Percentiles rank a stretch among this genome's conserved stretches.
phyloP scores from a whole-genome alignment of 2,113 vertebrate genomes.

The Hydropotes inermis region DNA sequence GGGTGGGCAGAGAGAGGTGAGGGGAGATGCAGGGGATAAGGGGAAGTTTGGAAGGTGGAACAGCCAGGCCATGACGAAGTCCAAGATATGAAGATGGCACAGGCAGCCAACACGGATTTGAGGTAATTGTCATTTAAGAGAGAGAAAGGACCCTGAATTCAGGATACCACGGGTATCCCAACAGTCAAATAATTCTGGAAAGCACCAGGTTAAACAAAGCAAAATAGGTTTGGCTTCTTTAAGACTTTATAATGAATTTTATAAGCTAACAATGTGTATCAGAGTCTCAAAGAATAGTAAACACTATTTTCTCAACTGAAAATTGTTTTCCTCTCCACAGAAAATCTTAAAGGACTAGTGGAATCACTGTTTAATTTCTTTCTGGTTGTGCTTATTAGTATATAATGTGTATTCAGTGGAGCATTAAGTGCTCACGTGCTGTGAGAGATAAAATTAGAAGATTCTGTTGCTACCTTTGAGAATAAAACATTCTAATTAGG shows the following conservation, averaged over 20 bases:
- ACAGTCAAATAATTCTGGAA: not conserved
- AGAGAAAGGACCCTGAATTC: not conserved
- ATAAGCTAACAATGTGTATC: not conserved
- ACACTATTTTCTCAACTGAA: not conserved
- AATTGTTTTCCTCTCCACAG: not conserved
- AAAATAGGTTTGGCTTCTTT: not conserved
- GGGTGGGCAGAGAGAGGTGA: not conserved
- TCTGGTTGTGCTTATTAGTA: not conserved
- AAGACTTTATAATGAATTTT: not conserved
- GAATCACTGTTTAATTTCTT: not conserved
- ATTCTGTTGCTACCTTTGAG: not conserved
- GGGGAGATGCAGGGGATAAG: rapidly evolving
- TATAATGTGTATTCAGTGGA: not conserved
- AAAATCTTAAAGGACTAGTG: not conserved
- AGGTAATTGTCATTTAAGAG: not conserved
- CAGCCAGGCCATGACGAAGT: not conserved
- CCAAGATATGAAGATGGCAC: not conserved
- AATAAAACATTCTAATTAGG: slow-evolving; percentile 31
- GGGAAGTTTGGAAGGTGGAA: too few relatives aligned
- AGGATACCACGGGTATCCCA: not conserved
- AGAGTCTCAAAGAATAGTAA: not conserved
- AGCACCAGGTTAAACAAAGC: not conserved
- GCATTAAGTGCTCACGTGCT: not conserved
- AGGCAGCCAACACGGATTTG: not conserved
- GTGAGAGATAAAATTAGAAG: not conserved